These are phyloP conservation scores for Alligator mississippiensis DNA, from an alignment of 2,113 vertebrate species.

Conservation along the genomic window DNA sequence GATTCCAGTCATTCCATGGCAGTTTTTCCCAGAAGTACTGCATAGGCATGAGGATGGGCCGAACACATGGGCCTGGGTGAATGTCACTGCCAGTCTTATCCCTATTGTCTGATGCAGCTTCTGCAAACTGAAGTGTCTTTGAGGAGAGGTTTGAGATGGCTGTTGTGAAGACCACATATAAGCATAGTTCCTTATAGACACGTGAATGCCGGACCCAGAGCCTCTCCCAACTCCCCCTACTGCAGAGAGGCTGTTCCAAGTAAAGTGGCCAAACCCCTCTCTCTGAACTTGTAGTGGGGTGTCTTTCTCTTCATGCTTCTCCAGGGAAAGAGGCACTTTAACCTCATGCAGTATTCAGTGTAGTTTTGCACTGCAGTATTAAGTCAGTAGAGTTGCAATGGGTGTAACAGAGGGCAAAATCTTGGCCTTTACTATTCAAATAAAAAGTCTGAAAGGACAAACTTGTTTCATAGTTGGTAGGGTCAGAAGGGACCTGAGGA, in stretches of 20 bases:
- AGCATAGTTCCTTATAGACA: neutral
- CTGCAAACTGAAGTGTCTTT: neutral
- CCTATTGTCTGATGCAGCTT: neutral
- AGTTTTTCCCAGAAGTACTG: neutral
- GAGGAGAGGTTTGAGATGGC: neutral
- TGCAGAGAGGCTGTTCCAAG: neutral
- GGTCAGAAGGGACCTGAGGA: no score
- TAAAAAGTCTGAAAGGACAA: neutral
- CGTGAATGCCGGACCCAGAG: neutral
- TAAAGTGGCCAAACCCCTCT: neutral
- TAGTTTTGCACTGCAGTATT: rapidly evolving
- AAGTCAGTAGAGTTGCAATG: neutral
- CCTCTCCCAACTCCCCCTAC: neutral
- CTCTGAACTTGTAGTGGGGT: neutral
- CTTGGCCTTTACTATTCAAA: neutral
- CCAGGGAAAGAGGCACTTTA: neutral
- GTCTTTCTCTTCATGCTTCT: neutral
- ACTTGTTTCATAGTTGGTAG: no score
- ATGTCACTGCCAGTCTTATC: neutral
- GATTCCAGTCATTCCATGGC: neutral
- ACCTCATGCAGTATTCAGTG: neutral
- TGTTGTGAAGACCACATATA: neutral
- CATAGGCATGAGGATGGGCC: neutral
- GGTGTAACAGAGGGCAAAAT: neutral
- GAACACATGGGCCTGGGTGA: neutral